phyloP scores from a whole-genome alignment of 2,888 invertebrate genomes.

The Neelides folsomi region DNA sequence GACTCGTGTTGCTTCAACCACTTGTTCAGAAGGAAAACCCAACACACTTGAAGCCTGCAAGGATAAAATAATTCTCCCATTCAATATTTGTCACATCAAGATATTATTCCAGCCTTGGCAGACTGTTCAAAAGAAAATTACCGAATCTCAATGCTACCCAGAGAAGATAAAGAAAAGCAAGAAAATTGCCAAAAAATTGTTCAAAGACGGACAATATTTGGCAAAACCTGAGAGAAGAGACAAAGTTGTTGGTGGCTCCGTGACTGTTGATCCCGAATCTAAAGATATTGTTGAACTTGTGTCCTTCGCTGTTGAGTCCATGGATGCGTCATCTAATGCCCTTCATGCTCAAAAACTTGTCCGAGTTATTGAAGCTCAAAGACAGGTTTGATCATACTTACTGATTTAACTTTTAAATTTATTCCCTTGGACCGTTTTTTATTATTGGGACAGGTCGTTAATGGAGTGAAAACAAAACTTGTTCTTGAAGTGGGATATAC shows the following conservation, averaged over 20 bases:
- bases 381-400: constrained; percentile 21
- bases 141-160: constrained; percentile 33
- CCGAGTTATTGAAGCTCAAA: constrained; percentile 26
- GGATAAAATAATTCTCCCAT: constrained; percentile 18
- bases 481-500: constrained; percentile 47
- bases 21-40: constrained; percentile 36
- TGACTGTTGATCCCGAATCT: constrained; percentile 22
- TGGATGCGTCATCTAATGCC: constrained; percentile 33
- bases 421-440: not conserved
- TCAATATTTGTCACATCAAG: constrained; percentile 24
- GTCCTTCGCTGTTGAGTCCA: constrained; percentile 25
- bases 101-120: constrained; percentile 33
- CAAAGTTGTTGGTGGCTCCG: constrained; percentile 21
- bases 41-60: constrained; percentile 21
- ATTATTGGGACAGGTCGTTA: constrained; percentile 39
- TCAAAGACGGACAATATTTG: constrained; percentile 6
- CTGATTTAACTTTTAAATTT: constrained; percentile 3
- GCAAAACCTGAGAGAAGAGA: not conserved
- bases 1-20: constrained; percentile 43
- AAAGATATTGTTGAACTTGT: constrained; percentile 29
- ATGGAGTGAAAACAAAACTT: constrained; percentile 47
- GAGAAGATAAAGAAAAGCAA: constrained; percentile 26
- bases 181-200: constrained; percentile 18
- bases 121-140: constrained; percentile 30
- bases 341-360: constrained; percentile 33